Conservation (phyloP, 2,797 vertebrate genomes). For the Pangasius krempfi region DNA sequence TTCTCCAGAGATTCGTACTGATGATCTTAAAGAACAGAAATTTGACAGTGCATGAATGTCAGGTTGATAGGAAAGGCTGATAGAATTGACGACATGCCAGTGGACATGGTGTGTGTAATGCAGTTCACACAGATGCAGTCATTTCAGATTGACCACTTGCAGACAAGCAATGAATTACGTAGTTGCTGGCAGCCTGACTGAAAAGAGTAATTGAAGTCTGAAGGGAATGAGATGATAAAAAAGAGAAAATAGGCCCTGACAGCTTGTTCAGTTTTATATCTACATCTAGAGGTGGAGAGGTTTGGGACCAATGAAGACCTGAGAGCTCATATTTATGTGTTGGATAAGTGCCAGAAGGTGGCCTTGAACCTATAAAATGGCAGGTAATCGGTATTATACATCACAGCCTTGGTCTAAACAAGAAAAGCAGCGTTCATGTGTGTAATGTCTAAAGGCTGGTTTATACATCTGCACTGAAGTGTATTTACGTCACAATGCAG, state of each 20-base stretch:
- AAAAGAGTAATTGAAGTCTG: slow-evolving; percentile 70
- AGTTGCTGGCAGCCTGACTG: slow-evolving; percentile 69
- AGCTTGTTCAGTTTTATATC: slow-evolving; percentile 36
- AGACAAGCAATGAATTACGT: slow-evolving; percentile 70
- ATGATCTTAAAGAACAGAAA: slow-evolving; percentile 60
- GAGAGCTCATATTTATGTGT: slow-evolving; percentile 21
- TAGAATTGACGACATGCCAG: slow-evolving; percentile 73
- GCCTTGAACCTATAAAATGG: slow-evolving; percentile 1
- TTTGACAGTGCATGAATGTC: slow-evolving; percentile 53
- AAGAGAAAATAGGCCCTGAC: slow-evolving; percentile 60
- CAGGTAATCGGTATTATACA: not conserved
- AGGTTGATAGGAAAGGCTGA: slow-evolving; percentile 61
- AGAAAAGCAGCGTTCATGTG: not conserved
- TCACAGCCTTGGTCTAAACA: not conserved
- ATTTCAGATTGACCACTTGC: slow-evolving; percentile 74
- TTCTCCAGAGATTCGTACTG: slow-evolving; percentile 39
- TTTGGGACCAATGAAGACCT: slow-evolving; percentile 32
- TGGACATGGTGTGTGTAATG: slow-evolving; percentile 68
- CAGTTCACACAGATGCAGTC: slow-evolving; percentile 76
- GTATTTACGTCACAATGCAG: not conserved
- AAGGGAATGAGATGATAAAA: slow-evolving; percentile 58
- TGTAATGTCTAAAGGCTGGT: not conserved
- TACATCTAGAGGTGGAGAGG: slow-evolving; percentile 6
- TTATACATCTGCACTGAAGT: not conserved
- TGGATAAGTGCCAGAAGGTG: not conserved